Percentiles rank a stretch among this genome's conserved stretches.
Conservation (phyloP, 2,888 invertebrate species). For the Mamestra brassicae region DNA sequence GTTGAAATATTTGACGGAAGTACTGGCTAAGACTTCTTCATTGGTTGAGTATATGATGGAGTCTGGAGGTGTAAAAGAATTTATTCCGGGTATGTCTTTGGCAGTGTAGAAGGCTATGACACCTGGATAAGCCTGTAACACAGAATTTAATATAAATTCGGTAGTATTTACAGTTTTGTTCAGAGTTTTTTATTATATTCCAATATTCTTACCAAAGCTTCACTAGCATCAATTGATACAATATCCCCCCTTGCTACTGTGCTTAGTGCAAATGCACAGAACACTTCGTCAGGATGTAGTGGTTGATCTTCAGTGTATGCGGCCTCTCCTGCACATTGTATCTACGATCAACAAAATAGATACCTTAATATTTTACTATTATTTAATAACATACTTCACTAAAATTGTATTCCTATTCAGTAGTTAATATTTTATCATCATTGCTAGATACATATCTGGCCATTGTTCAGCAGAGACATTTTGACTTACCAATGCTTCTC, state of each 20-base stretch:
- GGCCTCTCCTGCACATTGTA: conserved; percentile 93
- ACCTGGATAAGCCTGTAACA: conserved; percentile 83
- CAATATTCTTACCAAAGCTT: conserved; percentile 89
- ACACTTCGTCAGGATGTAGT: conserved; percentile 90
- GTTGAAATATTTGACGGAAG: conserved; percentile 74
- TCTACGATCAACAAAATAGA: conserved; percentile 60
- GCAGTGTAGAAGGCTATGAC: conserved; percentile 92
- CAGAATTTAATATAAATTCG: neutral
- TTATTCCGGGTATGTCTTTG: conserved; percentile 93
- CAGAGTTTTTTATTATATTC: neutral
- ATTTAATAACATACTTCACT: neutral
- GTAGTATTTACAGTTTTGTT: neutral
- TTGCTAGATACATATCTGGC: neutral
- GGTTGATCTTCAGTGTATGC: conserved; percentile 92
- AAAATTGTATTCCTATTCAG: neutral
- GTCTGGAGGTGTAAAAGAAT: conserved; percentile 86
- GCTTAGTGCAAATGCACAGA: conserved; percentile 91
- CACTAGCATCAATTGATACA: conserved; percentile 89
- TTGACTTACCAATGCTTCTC: conserved; percentile 82
- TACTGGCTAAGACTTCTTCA: conserved; percentile 85
- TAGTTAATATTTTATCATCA: neutral
- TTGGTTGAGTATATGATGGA: conserved; percentile 56
- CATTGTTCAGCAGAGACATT: neutral
- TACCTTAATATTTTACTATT: neutral
- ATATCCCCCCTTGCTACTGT: conserved; percentile 90